These are phyloP conservation scores for Rhinopomastus cyanomelas DNA, from an alignment of 2,113 vertebrate genomes.

Conservation along the genomic window DNA sequence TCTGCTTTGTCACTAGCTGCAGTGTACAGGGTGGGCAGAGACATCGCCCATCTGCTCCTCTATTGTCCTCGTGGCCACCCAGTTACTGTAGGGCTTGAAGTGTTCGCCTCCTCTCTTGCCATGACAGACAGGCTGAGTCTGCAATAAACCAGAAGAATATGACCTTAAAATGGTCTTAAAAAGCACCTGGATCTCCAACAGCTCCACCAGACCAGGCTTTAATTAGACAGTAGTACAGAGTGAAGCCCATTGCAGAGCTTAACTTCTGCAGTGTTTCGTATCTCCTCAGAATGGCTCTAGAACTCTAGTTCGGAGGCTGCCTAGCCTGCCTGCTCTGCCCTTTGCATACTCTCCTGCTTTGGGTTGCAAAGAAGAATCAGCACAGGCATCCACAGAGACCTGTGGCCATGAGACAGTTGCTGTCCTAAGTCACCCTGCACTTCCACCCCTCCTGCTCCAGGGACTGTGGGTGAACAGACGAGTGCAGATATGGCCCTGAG, in stretches of 20 bases:
- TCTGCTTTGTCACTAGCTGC: neutral
- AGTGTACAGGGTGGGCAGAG: neutral
- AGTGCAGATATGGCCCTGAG: neutral
- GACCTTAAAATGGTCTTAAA: neutral
- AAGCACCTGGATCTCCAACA: neutral
- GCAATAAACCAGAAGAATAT: neutral
- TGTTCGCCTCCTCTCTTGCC: neutral
- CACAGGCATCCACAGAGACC: neutral
- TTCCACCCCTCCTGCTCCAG: neutral
- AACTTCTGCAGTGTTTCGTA: neutral
- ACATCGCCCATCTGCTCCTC: neutral
- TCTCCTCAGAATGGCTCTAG: neutral
- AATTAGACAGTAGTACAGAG: rapidly evolving
- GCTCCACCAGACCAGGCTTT: neutral
- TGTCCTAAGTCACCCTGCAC: neutral
- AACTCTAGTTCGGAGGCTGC: neutral
- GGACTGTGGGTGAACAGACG: neutral
- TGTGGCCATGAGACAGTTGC: neutral
- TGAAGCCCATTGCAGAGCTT: rapidly evolving
- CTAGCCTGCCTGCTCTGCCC: neutral
- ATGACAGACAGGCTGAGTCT: neutral
- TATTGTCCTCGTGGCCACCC: neutral
- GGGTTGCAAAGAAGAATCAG: rapidly evolving
- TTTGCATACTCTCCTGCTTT: neutral
- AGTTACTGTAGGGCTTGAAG: neutral